Percentiles rank a stretch among this genome's conserved stretches.
Conservation (phyloP, 1,140 invertebrate genomes). For the Gonatopus flavifemur region DNA sequence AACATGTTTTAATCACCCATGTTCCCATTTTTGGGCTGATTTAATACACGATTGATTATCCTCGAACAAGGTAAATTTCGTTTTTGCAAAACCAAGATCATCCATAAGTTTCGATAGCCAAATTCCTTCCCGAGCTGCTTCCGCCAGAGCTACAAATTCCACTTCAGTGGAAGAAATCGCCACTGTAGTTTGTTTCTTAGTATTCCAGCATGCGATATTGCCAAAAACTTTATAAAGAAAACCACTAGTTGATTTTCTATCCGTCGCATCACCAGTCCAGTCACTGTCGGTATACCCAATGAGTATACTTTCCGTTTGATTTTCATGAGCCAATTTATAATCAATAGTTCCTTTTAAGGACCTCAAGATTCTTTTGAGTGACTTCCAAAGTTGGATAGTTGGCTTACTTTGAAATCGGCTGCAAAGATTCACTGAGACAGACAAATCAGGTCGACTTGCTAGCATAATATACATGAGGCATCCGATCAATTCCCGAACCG, state of each 20-base stretch:
- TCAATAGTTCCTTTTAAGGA: background rate
- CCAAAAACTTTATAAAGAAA: slow-evolving; percentile 32
- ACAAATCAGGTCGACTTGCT: background rate
- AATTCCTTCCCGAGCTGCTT: slow-evolving; percentile 11
- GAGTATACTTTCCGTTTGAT: background rate
- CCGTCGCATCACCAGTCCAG: slow-evolving; percentile 21
- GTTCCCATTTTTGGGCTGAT: slow-evolving; percentile 3
- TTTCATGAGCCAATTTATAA: background rate
- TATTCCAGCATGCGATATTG: slow-evolving; percentile 45
- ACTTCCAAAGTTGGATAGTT: background rate
- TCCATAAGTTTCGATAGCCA: background rate
- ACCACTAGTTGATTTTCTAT: slow-evolving; percentile 32
- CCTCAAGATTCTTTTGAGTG: background rate
- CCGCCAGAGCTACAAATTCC: slow-evolving; percentile 44
- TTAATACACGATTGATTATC: background rate
- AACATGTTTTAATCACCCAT: slow-evolving; percentile 34
- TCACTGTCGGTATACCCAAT: slow-evolving; percentile 26
- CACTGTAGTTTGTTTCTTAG: slow-evolving; percentile 55
- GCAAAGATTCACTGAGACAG: background rate
- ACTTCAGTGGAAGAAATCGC: slow-evolving; percentile 54
- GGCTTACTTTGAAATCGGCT: background rate
- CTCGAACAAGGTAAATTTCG: background rate
- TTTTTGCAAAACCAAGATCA: slow-evolving; percentile 36
- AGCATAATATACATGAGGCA: background rate
- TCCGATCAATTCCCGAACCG: background rate